Conservation (phyloP, 2,888 invertebrate genomes). For the Isoperla grammatica region DNA sequence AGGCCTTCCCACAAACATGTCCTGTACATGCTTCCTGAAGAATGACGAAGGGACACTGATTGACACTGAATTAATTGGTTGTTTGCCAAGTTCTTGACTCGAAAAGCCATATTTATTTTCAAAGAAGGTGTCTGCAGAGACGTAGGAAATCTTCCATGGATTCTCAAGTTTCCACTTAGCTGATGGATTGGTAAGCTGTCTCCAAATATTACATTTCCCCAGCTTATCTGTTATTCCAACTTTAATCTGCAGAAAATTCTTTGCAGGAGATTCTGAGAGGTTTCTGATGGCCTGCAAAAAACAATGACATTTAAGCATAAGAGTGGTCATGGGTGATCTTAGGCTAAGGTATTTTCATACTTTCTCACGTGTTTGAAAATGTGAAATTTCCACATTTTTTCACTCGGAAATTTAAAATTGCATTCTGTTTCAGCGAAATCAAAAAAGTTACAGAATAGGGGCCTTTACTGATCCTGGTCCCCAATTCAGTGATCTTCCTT, state of each 20-base stretch:
- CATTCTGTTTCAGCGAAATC: no score
- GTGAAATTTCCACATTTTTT: not conserved
- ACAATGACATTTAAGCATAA: slow-evolving; percentile 2
- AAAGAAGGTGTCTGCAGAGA: slow-evolving; percentile 44
- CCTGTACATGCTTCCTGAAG: slow-evolving; percentile 10
- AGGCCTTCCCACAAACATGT: slow-evolving; percentile 16
- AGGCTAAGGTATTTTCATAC: no score
- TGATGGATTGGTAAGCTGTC: slow-evolving; percentile 15
- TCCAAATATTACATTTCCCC: slow-evolving; percentile 15
- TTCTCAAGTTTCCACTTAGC: slow-evolving; percentile 29
- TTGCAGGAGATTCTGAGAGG: slow-evolving; percentile 41
- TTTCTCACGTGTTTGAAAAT: no score
- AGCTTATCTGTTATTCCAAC: slow-evolving; percentile 34
- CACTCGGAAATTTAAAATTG: no score
- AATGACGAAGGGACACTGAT: slow-evolving; percentile 8
- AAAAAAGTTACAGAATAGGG: no score
- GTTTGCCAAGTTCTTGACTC: slow-evolving; percentile 36
- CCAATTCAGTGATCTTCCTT: no score
- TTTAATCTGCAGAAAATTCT: slow-evolving; percentile 39
- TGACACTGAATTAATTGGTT: slow-evolving; percentile 35
- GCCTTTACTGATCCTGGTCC: no score
- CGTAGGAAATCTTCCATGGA: slow-evolving; percentile 42
- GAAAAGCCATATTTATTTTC: slow-evolving; percentile 46
- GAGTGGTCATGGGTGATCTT: not conserved
- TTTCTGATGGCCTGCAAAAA: slow-evolving; percentile 39